These are phyloP conservation scores for Pelodiscus sinensis DNA, from an alignment of 2,113 vertebrate genomes.

Conservation along the genomic window DNA sequence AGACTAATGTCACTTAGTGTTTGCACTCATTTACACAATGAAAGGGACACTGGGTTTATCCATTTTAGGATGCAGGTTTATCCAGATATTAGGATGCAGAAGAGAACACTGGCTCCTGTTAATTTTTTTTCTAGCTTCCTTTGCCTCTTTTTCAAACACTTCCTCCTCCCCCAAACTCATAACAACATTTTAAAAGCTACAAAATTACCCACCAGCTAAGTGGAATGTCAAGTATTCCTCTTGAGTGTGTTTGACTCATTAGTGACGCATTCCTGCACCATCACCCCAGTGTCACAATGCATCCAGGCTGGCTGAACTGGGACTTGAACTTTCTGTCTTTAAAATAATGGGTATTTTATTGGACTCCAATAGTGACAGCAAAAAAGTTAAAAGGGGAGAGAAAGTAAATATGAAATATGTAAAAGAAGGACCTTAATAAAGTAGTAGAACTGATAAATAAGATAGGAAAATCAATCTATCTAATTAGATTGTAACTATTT, in stretches of 20 bases:
- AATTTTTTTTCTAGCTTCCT: not conserved
- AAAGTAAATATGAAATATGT: slow-evolving; percentile 40
- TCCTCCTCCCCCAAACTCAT: not conserved
- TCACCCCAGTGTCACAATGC: slow-evolving; percentile 1
- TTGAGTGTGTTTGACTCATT: slow-evolving; percentile 3
- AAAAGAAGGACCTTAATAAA: slow-evolving; percentile 56
- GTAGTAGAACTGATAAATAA: slow-evolving; percentile 39
- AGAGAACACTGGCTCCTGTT: not conserved
- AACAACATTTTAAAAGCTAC: slow-evolving; percentile 17
- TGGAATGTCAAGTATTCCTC: slow-evolving; percentile 17
- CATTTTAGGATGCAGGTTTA: not conserved
- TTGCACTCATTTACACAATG: slow-evolving; percentile 23
- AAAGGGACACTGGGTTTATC: slow-evolving; percentile 42
- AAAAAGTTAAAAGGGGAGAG: slow-evolving; percentile 34
- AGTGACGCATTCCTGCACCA: slow-evolving; percentile 10
- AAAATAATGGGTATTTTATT: slow-evolving; percentile 38
- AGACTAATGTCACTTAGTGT: slow-evolving; percentile 8
- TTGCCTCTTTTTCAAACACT: not conserved
- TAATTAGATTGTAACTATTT: slow-evolving; percentile 57
- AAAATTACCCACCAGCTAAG: slow-evolving; percentile 1
- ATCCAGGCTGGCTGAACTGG: not conserved
- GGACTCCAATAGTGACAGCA: not conserved
- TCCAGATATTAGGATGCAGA: no score
- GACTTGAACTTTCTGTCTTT: not conserved
- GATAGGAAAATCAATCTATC: slow-evolving; percentile 55